These are phyloP conservation scores for Fopius arisanus DNA, from an alignment of 1,140 invertebrate species.

Conservation along the genomic window DNA sequence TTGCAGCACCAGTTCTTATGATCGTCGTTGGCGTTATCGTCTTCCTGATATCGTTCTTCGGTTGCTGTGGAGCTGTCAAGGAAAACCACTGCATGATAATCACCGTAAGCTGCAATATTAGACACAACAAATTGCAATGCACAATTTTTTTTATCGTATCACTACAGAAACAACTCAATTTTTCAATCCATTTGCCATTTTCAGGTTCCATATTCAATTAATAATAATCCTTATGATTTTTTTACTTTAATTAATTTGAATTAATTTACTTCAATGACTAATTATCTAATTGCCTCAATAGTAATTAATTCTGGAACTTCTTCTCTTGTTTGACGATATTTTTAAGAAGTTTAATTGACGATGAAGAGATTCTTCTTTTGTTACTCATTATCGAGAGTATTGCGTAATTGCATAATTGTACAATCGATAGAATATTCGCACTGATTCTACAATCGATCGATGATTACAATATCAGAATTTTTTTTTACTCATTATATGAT, in stretches of 20 bases:
- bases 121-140: not conserved
- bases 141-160: too few relatives aligned
- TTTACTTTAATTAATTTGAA: too few relatives aligned
- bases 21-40: conserved; percentile 86
- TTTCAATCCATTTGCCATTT: too few relatives aligned
- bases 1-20: conserved; percentile 78
- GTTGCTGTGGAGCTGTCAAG: conserved; percentile 86
- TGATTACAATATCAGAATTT: too few relatives aligned
- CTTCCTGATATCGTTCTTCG: conserved; percentile 86
- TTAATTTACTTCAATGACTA: too few relatives aligned
- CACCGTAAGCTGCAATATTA: conserved; percentile 68
- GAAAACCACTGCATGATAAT: conserved; percentile 89
- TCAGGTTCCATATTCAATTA: too few relatives aligned
- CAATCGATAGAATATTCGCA: not conserved
- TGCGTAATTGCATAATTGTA: not conserved
- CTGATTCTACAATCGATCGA: conserved; percentile 70
- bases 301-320: too few relatives aligned
- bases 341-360: not conserved
- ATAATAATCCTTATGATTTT: too few relatives aligned
- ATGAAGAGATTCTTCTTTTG: not conserved
- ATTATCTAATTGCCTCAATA: not conserved
- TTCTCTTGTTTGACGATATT: too few relatives aligned
- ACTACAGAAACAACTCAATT: too few relatives aligned
- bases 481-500: too few relatives aligned
- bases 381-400: not conserved